Evolutionary conservation across 2,113 vertebrate species (phyloP).

Genomic region (Saguinus imperator): DNA sequence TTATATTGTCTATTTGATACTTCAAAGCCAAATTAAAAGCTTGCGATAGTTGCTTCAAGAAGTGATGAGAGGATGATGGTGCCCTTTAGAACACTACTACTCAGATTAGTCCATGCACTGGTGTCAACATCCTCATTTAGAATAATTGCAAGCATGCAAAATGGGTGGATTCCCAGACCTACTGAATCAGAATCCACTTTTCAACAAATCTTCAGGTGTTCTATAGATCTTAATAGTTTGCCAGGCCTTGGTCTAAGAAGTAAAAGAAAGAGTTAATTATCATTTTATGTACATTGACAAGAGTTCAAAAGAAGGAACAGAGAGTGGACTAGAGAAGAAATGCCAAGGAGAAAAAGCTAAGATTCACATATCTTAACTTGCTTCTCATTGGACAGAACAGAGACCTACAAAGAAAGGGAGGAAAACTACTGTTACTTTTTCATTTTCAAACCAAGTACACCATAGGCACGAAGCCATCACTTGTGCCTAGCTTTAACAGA

Average conservation of each 20-base stretch:
- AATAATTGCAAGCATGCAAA: neutral
- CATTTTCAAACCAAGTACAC: neutral
- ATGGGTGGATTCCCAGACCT: neutral
- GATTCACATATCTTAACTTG: neutral
- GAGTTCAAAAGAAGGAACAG: neutral
- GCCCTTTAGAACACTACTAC: neutral
- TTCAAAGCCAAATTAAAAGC: conserved; percentile 37
- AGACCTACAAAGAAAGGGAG: neutral
- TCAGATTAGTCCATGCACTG: neutral
- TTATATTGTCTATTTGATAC: neutral
- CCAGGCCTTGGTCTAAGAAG: neutral
- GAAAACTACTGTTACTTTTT: neutral
- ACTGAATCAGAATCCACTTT: neutral
- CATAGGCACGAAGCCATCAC: neutral
- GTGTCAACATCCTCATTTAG: neutral
- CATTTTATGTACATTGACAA: neutral
- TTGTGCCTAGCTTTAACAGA: neutral
- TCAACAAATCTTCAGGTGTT: neutral
- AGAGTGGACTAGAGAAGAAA: neutral
- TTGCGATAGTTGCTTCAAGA: neutral
- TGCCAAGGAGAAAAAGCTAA: neutral
- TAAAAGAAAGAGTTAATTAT: neutral
- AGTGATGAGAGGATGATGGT: neutral
- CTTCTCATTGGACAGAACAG: neutral
- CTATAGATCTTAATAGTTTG: neutral